Base-by-base conservation (phyloP, 2,113 vertebrate species). In the Serilophus lunatus region DNA sequence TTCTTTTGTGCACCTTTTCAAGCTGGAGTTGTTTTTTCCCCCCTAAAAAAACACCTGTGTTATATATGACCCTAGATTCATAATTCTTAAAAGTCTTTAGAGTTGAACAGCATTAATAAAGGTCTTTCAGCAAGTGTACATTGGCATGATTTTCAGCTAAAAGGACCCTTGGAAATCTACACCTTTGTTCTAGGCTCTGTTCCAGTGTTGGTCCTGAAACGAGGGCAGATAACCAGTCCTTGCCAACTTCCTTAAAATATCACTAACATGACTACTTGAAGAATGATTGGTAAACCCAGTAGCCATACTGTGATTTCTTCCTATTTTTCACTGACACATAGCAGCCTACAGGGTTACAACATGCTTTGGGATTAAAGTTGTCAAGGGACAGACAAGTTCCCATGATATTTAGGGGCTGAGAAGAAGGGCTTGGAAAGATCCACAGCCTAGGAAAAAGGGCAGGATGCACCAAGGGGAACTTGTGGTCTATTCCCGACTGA, bases 331-430 rank as follows among this genome's bases (percentile, higher is more conserved):
- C n/a, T n/a, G 25, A 26, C 29, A 10, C 2, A 1, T 7, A 40
- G 13, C 45, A 68, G 45, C 23, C 57, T 47, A 13, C 10, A 44
- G 38, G 18, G 61, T 60, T 36, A 44, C 19, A 36, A 19, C 16
- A 14, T 51, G 18, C 49, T 50, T 51, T 3, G 15, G 31, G 4
- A 57, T 25, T 66, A 4, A 18, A 72, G 13, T 2, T 33, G 14
- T 33, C 35, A 40, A 40, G 9, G 28, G 40, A 40, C 25, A 66
- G 22, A 26, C 5, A 18, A 29, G 4, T 80, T 5, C 18, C 18
- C 1, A 3, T 16, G 18, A 24, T 0, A 1, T 19, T 5, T 10
- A 4, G 2, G 9, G 12, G 8, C 12, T 18, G 18, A 7, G n/a
- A 86, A 69, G 13, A 10, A 56, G 16, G 11, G 12, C 33, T 65